These are phyloP conservation scores for Muschampia plurimacula DNA, from an alignment of 2,888 invertebrate genomes.

Conservation along the genomic window DNA sequence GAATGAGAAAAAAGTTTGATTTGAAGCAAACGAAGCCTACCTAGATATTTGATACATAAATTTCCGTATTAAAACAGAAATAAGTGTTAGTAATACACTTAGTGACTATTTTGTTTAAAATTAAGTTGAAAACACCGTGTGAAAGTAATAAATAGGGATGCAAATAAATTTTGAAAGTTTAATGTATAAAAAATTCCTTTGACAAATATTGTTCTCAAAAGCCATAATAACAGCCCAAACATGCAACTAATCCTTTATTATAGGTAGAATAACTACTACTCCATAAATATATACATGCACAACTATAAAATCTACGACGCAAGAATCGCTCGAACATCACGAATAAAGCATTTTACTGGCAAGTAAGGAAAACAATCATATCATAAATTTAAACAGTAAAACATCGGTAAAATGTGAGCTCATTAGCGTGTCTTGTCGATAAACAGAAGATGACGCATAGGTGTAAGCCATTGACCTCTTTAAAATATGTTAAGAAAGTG, in stretches of 20 bases:
- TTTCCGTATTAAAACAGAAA: background rate
- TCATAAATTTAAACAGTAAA: conserved; percentile 5
- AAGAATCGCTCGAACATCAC: background rate
- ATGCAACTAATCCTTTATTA: no score
- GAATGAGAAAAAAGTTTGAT: conserved; percentile 6
- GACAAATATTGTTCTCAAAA: no score
- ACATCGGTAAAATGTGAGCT: conserved; percentile 16
- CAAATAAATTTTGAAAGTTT: no score
- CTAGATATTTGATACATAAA: background rate
- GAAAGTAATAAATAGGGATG: no score
- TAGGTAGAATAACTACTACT: no score
- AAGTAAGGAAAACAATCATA: background rate
- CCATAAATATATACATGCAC: no score
- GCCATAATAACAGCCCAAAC: no score
- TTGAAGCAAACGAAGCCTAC: conserved; percentile 17
- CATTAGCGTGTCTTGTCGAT: conserved; percentile 20
- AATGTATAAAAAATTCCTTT: no score
- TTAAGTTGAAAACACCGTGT: no score
- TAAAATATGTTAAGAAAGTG: conserved; percentile 29
- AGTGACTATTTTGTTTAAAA: background rate
- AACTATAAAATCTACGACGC: no score
- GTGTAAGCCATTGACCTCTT: conserved; percentile 24
- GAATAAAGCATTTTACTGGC: background rate
- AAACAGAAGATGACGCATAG: conserved; percentile 34
- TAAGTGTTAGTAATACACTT: background rate